phyloP scores from a whole-genome alignment of 2,797 vertebrate species.

The Sebastes trivittatus region DNA sequence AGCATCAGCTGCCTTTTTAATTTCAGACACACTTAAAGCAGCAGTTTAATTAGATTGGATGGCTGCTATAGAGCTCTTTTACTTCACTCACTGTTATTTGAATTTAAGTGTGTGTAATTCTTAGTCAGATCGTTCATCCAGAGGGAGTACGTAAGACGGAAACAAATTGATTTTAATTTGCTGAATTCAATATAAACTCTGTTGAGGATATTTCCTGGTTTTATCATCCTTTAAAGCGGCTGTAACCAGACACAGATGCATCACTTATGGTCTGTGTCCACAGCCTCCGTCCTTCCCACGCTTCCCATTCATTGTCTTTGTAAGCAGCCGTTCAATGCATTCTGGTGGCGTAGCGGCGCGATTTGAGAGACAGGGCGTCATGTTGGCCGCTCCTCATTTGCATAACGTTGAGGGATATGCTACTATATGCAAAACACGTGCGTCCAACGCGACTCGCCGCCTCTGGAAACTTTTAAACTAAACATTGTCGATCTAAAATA shows the following conservation, averaged over 20 bases:
- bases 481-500: no score
- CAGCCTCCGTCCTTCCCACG: no score
- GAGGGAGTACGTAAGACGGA: neutral
- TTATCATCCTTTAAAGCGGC: neutral
- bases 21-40: neutral
- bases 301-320: no score
- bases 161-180: neutral
- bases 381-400: no score
- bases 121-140: neutral
- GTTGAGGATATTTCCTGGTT: neutral
- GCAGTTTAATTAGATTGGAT: neutral
- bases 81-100: neutral
- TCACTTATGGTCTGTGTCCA: neutral
- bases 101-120: neutral
- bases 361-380: no score
- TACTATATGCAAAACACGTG: no score
- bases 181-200: neutral
- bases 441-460: no score
- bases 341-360: no score
- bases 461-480: no score
- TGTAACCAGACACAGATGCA: neutral
- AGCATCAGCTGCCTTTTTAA: neutral
- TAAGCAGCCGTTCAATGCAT: no score
- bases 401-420: no score
- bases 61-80: neutral